phyloP scores from a whole-genome alignment of 2,113 vertebrate genomes.

The Psophia crepitans region DNA sequence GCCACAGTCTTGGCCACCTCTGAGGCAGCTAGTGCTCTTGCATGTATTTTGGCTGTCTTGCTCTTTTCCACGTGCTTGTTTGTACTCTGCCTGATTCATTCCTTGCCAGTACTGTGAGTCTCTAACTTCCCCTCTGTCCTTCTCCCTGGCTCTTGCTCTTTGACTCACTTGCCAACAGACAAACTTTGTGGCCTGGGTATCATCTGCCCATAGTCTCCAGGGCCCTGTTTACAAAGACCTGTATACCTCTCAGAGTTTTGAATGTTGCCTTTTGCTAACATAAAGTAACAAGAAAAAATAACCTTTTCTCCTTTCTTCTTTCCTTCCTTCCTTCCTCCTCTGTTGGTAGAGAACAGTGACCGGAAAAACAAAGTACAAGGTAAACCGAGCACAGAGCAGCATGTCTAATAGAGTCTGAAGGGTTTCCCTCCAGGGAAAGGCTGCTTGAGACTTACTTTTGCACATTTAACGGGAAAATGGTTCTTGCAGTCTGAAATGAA shows the following conservation, averaged over 20 bases:
- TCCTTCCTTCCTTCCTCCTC: background rate
- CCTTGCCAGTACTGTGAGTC: background rate
- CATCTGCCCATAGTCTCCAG: background rate
- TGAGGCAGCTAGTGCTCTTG: background rate
- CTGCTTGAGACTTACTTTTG: slow-evolving; percentile 5
- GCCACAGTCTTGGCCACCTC: background rate
- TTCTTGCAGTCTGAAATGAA: background rate
- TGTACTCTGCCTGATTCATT: background rate
- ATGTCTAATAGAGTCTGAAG: background rate
- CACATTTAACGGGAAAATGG: background rate
- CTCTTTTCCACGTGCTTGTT: background rate
- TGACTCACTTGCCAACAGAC: background rate
- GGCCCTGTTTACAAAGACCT: background rate
- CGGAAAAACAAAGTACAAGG: background rate
- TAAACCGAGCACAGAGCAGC: background rate
- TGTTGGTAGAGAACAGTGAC: background rate
- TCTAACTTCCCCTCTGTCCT: background rate
- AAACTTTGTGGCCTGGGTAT: background rate
- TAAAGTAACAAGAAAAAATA: background rate
- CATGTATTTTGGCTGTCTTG: background rate
- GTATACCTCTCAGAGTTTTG: background rate
- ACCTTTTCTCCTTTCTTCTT: background rate
- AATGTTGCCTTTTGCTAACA: background rate
- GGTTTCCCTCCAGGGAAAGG: background rate
- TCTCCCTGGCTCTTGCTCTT: background rate